phyloP scores from a whole-genome alignment of 2,888 invertebrate species.

The Adelognathus sp. region DNA sequence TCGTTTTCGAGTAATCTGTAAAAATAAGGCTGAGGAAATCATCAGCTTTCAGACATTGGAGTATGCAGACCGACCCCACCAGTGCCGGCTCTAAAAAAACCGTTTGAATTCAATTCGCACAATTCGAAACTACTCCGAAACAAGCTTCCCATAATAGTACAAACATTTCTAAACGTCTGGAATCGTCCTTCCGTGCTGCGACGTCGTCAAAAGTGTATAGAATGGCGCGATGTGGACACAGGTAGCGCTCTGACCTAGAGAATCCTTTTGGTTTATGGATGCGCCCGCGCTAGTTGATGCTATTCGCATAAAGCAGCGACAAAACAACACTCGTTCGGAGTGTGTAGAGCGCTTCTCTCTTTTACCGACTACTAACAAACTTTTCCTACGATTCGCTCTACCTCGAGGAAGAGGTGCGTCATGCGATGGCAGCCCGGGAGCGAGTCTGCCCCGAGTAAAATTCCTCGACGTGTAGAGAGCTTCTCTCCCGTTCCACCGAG shows the following conservation, averaged over 20 bases:
- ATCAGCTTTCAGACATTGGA: too few species aligned
- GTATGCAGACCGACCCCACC: too few species aligned
- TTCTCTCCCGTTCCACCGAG: neutral
- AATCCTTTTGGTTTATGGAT: conserved; percentile 73
- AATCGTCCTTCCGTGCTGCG: too few species aligned
- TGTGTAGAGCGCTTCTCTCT: neutral
- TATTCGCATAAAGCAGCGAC: neutral
- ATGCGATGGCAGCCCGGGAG: conserved; percentile 70
- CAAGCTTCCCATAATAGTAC: too few species aligned
- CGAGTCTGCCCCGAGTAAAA: conserved; percentile 79
- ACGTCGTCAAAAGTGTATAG: too few species aligned
- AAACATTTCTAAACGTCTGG: too few species aligned
- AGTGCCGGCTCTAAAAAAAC: too few species aligned
- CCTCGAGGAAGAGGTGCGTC: conserved; percentile 42
- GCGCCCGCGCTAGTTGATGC: neutral
- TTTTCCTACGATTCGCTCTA: neutral
- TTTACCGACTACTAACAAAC: neutral
- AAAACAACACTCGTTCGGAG: neutral
- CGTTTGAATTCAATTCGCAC: too few species aligned
- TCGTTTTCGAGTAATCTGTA: too few species aligned
- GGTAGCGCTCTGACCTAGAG: conserved; percentile 79
- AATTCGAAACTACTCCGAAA: too few species aligned
- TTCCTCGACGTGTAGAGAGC: conserved; percentile 75
- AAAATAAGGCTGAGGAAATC: too few species aligned
- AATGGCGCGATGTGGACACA: too few species aligned